Conservation (phyloP, 2,888 invertebrate species). For the Baccha elongata region DNA sequence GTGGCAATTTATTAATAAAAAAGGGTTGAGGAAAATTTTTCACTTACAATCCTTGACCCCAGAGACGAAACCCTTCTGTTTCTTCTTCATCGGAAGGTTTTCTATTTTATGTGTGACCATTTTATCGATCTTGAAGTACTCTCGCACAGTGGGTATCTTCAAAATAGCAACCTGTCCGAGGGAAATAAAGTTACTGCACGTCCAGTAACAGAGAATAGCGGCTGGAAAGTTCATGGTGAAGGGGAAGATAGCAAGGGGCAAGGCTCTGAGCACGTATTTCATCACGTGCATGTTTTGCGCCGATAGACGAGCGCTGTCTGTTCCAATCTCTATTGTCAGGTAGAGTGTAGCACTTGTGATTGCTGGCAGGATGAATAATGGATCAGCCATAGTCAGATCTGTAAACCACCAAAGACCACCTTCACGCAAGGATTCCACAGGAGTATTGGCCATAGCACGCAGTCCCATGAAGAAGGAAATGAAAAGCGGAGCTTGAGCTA, state of each 20-base stretch:
- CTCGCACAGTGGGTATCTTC: slow-evolving; percentile 88
- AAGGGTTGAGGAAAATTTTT: not conserved
- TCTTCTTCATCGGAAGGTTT: slow-evolving; percentile 86
- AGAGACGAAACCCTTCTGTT: slow-evolving; percentile 87
- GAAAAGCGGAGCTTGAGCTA: slow-evolving; percentile 94
- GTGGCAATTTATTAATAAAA: slow-evolving; percentile 21
- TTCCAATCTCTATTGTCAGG: slow-evolving; percentile 91
- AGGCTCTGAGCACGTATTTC: slow-evolving; percentile 88
- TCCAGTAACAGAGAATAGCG: slow-evolving; percentile 95
- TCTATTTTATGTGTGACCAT: slow-evolving; percentile 84
- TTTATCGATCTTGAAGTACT: slow-evolving; percentile 89
- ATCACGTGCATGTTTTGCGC: slow-evolving; percentile 87
- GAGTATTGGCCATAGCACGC: slow-evolving; percentile 93
- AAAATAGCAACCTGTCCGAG: slow-evolving; percentile 91
- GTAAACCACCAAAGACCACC: slow-evolving; percentile 97
- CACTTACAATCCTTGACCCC: slow-evolving; percentile 91
- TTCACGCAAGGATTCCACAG: slow-evolving; percentile 93
- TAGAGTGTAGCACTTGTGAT: slow-evolving; percentile 92
- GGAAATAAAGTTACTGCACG: slow-evolving; percentile 92
- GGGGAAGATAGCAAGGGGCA: slow-evolving; percentile 92
- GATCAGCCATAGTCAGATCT: slow-evolving; percentile 95
- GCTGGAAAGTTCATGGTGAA: slow-evolving; percentile 94
- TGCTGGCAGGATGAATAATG: slow-evolving; percentile 92
- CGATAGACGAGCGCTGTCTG: slow-evolving; percentile 88
- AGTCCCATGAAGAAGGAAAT: slow-evolving; percentile 95